Base-by-base conservation (phyloP, 2,888 invertebrate species). In the Neoascia interrupta region DNA sequence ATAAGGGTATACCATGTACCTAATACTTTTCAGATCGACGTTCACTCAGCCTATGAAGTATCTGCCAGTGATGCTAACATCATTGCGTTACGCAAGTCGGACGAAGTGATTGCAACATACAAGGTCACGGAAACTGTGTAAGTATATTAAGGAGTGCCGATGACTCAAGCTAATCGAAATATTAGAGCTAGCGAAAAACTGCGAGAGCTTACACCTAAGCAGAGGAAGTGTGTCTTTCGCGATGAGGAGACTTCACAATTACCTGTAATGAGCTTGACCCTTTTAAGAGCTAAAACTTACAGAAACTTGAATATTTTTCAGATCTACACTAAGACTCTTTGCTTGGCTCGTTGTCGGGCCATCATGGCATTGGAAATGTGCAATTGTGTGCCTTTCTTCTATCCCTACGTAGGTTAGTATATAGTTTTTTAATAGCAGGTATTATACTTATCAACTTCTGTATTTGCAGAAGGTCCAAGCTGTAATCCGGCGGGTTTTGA, bases 361-460 rank as follows among this genome's bases (percentile, higher is more conserved):
- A 83, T 87, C 37, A 84, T 90, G 83, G 90, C 90, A 0, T 49
- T 90, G 76, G 87, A 90, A 82, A 86, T 90, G 82, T 92, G 92
- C 83, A 90, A 90, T 45, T 92, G 92, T 83, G 89, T 88, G 61
- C 92, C 92, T 1, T 91, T 90, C 75, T 92, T 92, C 83, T 91
- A 91, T 81, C 84, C 85, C 0, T 87, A 86, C 75, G 83, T 88
- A 5, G 84, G 85, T 85, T 66, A 49, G 36, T 5, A 8, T 26
- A 26, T n/a, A 31, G 31, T 31, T 31, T n/a, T n/a, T n/a, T 8
- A 31, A 2, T 5, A 31, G 3, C 31, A 31, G 2, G 8, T 2
- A 31, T 8, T 3, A 31, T 5, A 31, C 8, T 4, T 2, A n/a
- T 5, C 8, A 2, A 3, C n/a, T 4, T 4, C 31, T 31, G 8